A percentile compares a stretch with the other conserved stretches of the same genome.
These are phyloP conservation scores for Lasioglossum villosulum DNA, from an alignment of 2,888 invertebrate species.

Conservation along the genomic window DNA sequence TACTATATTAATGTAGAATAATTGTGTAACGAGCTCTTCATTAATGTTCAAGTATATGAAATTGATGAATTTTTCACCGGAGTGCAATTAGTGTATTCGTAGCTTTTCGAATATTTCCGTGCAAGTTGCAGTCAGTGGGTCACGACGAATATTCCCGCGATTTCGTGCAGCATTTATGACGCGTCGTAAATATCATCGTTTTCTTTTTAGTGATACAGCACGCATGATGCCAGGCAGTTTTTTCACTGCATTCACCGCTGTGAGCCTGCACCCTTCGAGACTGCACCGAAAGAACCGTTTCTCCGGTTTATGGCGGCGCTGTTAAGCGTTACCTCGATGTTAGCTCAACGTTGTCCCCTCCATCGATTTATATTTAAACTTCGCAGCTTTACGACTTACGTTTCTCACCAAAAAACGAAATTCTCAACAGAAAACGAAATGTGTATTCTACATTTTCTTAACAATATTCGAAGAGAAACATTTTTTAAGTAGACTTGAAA, in stretches of 20 bases:
- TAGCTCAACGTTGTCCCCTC: background rate
- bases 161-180: conserved; percentile 1
- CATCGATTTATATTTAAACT: background rate
- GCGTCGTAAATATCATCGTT: background rate
- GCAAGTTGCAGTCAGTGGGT: background rate
- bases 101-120: background rate
- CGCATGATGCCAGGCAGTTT: background rate
- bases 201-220: background rate
- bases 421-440: no score
- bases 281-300: background rate
- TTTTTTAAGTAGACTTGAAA: no score
- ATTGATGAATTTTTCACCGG: background rate
- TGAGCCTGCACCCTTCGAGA: background rate
- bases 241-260: background rate
- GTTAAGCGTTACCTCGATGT: background rate
- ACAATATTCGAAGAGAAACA: no score
- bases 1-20: no score
- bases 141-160: background rate
- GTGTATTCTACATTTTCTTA: no score
- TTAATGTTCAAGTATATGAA: no score
- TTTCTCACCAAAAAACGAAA: background rate
- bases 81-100: background rate
- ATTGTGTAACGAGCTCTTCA: no score
- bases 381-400: background rate
- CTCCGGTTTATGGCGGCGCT: background rate